Evolutionary conservation across 64 coral and sea anemone species (phyloP).

Genomic region (Stichodactyla helianthus): DNA sequence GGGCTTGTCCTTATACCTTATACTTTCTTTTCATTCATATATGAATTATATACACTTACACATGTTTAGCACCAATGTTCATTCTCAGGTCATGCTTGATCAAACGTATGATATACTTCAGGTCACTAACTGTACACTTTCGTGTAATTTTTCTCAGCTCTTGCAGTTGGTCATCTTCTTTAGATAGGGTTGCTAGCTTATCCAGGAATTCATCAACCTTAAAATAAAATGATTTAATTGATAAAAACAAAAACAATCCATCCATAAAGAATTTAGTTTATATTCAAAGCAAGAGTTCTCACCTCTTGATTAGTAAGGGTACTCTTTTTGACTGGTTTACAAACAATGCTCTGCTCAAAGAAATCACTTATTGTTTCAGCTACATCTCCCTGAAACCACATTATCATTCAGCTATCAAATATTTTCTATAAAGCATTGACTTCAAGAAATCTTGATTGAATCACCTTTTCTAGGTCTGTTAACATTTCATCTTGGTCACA

Average conservation of each 20-base stretch:
- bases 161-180: conserved; percentile 79
- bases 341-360: conserved; percentile 39
- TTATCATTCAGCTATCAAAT: neutral
- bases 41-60: conserved; percentile 49
- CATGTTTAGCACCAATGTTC: conserved; percentile 94
- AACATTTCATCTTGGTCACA: conserved; percentile 82
- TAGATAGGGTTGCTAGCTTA: conserved; percentile 54
- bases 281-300: too few species aligned
- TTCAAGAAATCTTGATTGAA: neutral
- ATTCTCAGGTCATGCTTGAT: conserved; percentile 98
- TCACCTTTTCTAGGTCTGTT: conserved; percentile 80
- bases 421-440: neutral
- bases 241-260: neutral
- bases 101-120: conserved; percentile 86
- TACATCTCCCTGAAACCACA: conserved; percentile 73
- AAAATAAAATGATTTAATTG: neutral
- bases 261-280: neutral
- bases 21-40: too few species aligned
- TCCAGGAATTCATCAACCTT: conserved; percentile 92
- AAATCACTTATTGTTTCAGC: conserved; percentile 75
- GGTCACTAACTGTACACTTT: conserved; percentile 81
- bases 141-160: conserved; percentile 72
- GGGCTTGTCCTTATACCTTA: too few species aligned
- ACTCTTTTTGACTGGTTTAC: conserved; percentile 71
- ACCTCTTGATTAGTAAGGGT: conserved; percentile 73